Evolutionary conservation across 2,113 vertebrate genomes (phyloP), one percentile per base, ranked within the genome.

Genomic region (Microcebus lehilahytsara): DNA sequence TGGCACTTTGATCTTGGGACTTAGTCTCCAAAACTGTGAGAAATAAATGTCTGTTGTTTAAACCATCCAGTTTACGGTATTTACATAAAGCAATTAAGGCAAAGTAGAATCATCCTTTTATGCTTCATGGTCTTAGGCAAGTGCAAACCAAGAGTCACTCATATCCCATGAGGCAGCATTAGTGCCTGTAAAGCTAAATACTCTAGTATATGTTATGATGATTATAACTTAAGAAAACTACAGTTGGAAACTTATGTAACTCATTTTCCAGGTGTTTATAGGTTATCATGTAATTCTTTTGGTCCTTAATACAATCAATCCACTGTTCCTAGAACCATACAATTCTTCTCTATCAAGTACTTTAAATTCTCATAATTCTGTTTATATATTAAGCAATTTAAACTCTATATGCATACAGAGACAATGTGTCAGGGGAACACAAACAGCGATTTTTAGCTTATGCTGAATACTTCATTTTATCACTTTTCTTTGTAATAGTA

Each of bases 361-460:
- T 92, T 79, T 62, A 96, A 97, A 95, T 94, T 93, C 10, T 69
- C 89, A 22, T 67, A 25, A 84, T 74, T 94, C 46, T 78, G 72
- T 60, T 86, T 51, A 83, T 42, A 84, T 75, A 60, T 40, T 84
- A 89, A 91, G n/a, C 37, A 79, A 75, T 95, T 79, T 80, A 80
- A 91, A 92, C 12, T 84, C 60, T 91, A 32, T 30, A 51, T 74
- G 89, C 4, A 95, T 27, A 84, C 25, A 92, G 14, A 69, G 2
- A 60, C 30, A 96, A 88, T 75, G 34, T 85, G 84, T 85, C 37
- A n/a, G 12, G 30, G 30, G 58, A 89, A 92, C 69, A 78, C 5
- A 58, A 86, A 93, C 30, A 85, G 23, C 51, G 30, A 84, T 66
- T 81, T 79, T 75, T 71, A 89, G 32, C 32, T 74, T n/a, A 60